Conservation (phyloP, 2,113 vertebrate species). For the Otocyon megalotis region DNA sequence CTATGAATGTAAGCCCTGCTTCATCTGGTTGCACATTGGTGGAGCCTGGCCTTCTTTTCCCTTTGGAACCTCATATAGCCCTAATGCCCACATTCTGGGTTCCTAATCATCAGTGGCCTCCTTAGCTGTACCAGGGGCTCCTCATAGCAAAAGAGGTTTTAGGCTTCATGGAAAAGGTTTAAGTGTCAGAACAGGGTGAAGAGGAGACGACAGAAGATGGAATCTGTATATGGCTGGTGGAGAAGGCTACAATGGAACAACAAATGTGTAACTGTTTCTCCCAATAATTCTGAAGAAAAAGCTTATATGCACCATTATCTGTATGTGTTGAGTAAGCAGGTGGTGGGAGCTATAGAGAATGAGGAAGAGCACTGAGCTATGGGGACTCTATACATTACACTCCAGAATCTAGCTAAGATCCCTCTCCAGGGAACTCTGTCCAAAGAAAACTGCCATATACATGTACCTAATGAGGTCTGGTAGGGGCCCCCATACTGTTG, state of each 20-base stretch:
- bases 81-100: not conserved
- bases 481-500: not conserved
- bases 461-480: not conserved
- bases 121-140: not conserved
- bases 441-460: not conserved
- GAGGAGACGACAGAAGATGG: not conserved
- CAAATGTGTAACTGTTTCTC: not conserved
- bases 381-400: not conserved
- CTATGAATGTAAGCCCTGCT: not conserved
- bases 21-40: not conserved
- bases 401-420: not conserved
- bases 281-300: constrained; percentile 44
- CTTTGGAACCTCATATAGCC: constrained; percentile 13
- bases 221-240: not conserved
- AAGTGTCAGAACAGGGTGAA: not conserved
- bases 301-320: not conserved
- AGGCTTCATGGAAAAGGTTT: not conserved
- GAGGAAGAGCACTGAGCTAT: not conserved
- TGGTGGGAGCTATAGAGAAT: not conserved
- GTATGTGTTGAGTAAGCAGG: not conserved
- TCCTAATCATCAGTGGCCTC: not conserved
- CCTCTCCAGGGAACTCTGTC: not conserved
- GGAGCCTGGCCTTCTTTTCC: not conserved
- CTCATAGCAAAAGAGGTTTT: not conserved
- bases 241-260: not conserved